Evolutionary conservation across 2,888 invertebrate genomes (phyloP).

Genomic region (Nomada fucata): DNA sequence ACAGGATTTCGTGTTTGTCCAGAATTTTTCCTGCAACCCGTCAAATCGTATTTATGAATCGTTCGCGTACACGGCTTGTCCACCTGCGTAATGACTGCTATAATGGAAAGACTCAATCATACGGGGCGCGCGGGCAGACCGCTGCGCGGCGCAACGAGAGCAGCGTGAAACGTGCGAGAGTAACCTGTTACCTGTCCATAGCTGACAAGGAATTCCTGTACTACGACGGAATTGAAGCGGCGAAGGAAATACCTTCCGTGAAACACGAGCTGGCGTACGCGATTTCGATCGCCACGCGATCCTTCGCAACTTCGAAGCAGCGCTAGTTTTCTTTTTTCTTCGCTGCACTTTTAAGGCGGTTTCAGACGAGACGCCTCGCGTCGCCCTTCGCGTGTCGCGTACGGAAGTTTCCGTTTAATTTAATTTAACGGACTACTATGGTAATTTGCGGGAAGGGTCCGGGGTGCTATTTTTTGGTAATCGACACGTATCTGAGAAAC

Average conservation of each 20-base stretch:
- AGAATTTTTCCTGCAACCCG: neutral
- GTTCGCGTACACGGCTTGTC: neutral
- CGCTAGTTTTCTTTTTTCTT: neutral
- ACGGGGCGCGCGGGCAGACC: neutral
- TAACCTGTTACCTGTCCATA: conserved; percentile 63
- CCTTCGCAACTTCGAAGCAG: neutral
- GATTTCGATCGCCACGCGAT: conserved; percentile 27
- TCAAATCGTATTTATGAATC: conserved; percentile 35
- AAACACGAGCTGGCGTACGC: conserved; percentile 30
- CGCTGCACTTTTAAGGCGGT: no score
- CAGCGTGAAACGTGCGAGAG: conserved; percentile 30
- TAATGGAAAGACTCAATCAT: conserved; percentile 43
- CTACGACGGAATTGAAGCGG: conserved; percentile 33
- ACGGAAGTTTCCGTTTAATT: no score
- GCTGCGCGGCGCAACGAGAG: conserved; percentile 8
- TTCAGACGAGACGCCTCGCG: no score
- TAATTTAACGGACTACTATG: no score
- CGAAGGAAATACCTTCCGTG: conserved; percentile 37
- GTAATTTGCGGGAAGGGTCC: no score
- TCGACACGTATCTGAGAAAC: no score
- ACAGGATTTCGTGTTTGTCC: neutral
- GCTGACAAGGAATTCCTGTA: conserved; percentile 44
- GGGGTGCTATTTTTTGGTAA: no score
- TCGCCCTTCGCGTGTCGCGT: no score
- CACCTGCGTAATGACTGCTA: conserved; percentile 12